Evolutionary conservation across 2,113 vertebrate species (phyloP).

Genomic region (Callaeas wilsoni): DNA sequence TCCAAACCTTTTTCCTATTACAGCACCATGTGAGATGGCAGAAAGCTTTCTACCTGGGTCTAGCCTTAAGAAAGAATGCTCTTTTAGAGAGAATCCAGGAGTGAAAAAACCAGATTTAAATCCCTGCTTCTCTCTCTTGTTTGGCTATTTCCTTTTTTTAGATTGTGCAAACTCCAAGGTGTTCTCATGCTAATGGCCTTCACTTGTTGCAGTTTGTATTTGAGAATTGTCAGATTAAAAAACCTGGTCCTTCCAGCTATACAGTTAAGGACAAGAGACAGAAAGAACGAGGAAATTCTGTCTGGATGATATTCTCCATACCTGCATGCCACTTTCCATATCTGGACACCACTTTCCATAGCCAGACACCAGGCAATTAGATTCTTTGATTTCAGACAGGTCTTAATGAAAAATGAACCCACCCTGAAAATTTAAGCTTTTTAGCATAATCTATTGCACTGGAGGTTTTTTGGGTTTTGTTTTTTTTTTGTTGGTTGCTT

Average conservation of each 20-base stretch:
- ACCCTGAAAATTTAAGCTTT: not conserved
- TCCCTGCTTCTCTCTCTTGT: not conserved
- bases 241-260: not conserved
- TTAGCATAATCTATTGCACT: not conserved
- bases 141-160: not conserved
- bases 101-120: not conserved
- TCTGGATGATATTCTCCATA: not conserved
- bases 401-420: not conserved
- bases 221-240: not conserved
- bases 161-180: not conserved
- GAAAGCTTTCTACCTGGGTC: not conserved
- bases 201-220: not conserved
- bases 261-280: not conserved
- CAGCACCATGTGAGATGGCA: not conserved
- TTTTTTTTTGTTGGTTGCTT: too few species aligned
- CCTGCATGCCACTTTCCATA: not conserved
- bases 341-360: not conserved
- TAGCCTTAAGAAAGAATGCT: not conserved
- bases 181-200: not conserved
- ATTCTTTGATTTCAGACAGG: not conserved
- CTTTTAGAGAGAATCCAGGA: not conserved
- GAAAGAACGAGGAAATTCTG: not conserved
- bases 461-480: not conserved
- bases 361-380: not conserved
- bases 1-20: not conserved